Percentiles rank a stretch among this genome's conserved stretches.
phyloP scores from a whole-genome alignment of 2,888 invertebrate genomes.

The Scotopteryx bipunctaria region DNA sequence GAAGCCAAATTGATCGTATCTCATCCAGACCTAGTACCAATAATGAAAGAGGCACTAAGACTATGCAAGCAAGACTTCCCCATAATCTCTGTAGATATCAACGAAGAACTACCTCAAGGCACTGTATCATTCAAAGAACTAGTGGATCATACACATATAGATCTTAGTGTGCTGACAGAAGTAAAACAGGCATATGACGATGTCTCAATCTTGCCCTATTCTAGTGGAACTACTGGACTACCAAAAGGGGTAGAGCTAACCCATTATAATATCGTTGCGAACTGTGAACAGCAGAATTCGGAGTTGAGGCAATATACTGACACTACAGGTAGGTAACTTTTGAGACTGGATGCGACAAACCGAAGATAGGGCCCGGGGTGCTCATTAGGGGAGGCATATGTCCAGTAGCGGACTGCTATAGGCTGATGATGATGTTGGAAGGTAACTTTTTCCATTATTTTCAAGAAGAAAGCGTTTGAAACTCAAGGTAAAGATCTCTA shows the following conservation, averaged over 20 bases:
- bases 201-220: constrained; percentile 88
- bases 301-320: constrained; percentile 49
- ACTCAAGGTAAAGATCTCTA: no score
- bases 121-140: constrained; percentile 85
- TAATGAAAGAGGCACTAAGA: constrained; percentile 72
- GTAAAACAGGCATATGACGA: constrained; percentile 76
- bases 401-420: no score
- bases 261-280: constrained; percentile 81
- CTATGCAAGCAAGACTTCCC: constrained; percentile 71
- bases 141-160: constrained; percentile 69
- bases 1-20: constrained; percentile 84
- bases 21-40: constrained; percentile 76
- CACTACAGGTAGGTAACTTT: constrained; percentile 60
- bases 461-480: no score
- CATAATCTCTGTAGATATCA: constrained; percentile 69
- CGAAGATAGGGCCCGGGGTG: no score
- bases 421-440: no score
- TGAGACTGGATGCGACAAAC: no score
- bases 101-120: constrained; percentile 64
- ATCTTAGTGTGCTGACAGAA: constrained; percentile 72
- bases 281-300: constrained; percentile 64
- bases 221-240: constrained; percentile 93
- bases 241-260: constrained; percentile 89
- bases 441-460: no score
- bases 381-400: no score